Evolutionary conservation across 2,888 invertebrate species (phyloP).

Genomic region (Hemaris fuciformis): DNA sequence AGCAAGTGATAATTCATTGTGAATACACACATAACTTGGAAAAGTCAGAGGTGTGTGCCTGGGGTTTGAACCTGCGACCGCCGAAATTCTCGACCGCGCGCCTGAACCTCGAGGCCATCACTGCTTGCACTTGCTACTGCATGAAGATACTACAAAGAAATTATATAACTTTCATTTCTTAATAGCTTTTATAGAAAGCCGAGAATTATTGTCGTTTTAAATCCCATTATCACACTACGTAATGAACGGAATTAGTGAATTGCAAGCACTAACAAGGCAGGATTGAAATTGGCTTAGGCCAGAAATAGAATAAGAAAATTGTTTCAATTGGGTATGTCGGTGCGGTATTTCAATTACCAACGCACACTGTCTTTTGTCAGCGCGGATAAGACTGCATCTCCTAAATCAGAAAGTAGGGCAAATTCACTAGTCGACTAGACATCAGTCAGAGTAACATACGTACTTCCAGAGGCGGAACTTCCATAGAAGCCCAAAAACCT

Average conservation of each 20-base stretch:
- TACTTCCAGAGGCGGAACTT: too few species aligned
- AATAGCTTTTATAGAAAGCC: neutral
- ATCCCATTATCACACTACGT: conserved; percentile 13
- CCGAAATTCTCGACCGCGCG: too few species aligned
- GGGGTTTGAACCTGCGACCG: too few species aligned
- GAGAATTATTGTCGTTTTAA: neutral
- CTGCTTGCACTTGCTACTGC: too few species aligned
- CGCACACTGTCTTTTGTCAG: neutral
- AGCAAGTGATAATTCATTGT: too few species aligned
- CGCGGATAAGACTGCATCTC: neutral
- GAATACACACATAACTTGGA: too few species aligned
- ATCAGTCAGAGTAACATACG: too few species aligned
- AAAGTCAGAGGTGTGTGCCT: too few species aligned
- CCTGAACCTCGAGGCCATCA: too few species aligned
- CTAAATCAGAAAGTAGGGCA: neutral
- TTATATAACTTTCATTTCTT: neutral
- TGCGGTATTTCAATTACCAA: conserved; percentile 37
- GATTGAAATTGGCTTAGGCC: conserved; percentile 38
- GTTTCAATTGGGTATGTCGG: conserved; percentile 39
- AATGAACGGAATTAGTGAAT: conserved; percentile 27
- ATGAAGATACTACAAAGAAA: too few species aligned
- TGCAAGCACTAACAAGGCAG: conserved; percentile 21
- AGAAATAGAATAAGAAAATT: conserved; percentile 47
- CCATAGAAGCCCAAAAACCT: too few species aligned
- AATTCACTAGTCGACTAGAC: too few species aligned